Evolutionary conservation across 2,113 vertebrate genomes (phyloP).

Genomic region (Spermophilus dauricus): DNA sequence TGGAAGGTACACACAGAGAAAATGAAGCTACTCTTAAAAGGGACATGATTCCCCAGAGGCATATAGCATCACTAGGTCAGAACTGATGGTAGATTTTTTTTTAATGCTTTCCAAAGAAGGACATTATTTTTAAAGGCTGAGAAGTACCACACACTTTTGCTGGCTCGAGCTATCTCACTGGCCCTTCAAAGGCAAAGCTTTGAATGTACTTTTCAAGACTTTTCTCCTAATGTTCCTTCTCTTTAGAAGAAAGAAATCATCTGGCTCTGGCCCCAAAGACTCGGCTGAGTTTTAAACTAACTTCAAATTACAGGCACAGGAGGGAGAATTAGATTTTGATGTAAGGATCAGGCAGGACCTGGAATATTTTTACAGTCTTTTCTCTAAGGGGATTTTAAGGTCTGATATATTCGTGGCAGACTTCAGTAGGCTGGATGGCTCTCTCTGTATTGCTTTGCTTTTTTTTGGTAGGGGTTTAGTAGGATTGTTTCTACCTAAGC

Average conservation of each 20-base stretch:
- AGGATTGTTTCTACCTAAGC: neutral
- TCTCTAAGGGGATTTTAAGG: neutral
- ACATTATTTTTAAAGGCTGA: conserved; percentile 35
- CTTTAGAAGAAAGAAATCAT: conserved; percentile 38
- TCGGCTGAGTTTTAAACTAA: conserved; percentile 50
- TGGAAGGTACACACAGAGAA: conserved; percentile 6
- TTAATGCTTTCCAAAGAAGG: neutral
- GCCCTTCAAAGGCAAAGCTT: conserved; percentile 14
- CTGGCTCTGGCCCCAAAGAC: neutral
- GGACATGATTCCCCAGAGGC: neutral
- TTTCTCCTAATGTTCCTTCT: neutral
- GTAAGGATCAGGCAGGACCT: neutral
- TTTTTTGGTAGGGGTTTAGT: neutral
- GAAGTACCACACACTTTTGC: neutral
- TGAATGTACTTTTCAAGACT: neutral
- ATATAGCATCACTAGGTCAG: neutral
- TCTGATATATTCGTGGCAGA: neutral
- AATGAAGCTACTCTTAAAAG: conserved; percentile 51
- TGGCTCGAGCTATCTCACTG: neutral
- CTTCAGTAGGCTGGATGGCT: neutral
- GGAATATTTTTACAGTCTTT: conserved; percentile 34
- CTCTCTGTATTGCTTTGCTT: neutral
- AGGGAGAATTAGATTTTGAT: neutral
- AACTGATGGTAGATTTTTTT: neutral
- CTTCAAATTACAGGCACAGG: neutral